Base-by-base conservation (phyloP, 2,113 vertebrate genomes). In the Argyrosomus japonicus region DNA sequence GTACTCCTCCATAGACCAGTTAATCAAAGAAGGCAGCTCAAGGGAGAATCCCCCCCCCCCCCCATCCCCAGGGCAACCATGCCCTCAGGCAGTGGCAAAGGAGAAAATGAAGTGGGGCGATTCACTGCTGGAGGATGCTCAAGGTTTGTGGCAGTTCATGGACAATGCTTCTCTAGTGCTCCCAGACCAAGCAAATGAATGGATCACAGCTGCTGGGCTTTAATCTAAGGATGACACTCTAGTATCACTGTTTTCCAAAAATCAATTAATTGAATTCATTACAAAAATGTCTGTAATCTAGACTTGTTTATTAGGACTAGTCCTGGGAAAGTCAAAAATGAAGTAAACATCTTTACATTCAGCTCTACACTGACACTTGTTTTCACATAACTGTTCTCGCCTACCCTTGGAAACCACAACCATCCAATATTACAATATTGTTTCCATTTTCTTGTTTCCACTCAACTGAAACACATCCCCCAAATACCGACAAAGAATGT, bases 51-150 rank as follows among this genome's bases (percentile, higher is more conserved):
- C 32, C 32, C 54, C 79, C 56, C 23, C n/a, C 47, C 21, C 3
- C 45, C 40, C n/a, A n/a, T 82, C 51, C 29, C 25, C 48, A 68
- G 68, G 77, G 76, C 82, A 72, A 60, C 54, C 53, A 1, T 88
- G 81, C 86, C 92, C 87, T 75, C 13, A 29, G 89, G 89, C 92
- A 54, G 61, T 23, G 50, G 67, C 27, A 78, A 48, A 85, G 36
- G 63, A 71, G 68, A 84, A 87, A 83, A 82, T 75, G 75, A 84
- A 88, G 77, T 63, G 2, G 70, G 25, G 29, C 2, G n/a, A 70
- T 43, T 70, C 68, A 48, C 54, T 60, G 53, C 63, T 50, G 57
- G 65, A 75, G 43, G 60, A 83, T 45, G 67, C 76, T 86, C 67
- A 64, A 85, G 79, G 80, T 89, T 79, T 79, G 76, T 48, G 62